Evolutionary conservation across 2,888 invertebrate genomes (phyloP).

Genomic region (Synanthedon andrenaeformis): DNA sequence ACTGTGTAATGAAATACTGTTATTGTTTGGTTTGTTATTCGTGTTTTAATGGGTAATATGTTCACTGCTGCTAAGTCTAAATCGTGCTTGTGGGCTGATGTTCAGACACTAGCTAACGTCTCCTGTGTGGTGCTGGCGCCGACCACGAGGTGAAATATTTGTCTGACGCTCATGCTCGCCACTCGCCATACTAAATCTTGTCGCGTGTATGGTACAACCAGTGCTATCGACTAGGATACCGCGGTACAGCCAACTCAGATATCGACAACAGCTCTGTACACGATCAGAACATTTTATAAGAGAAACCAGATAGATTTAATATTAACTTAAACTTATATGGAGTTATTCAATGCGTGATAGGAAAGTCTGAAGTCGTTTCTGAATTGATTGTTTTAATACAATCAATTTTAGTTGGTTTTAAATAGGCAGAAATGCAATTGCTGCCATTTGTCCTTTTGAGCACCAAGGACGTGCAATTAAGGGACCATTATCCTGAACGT

Average conservation of each 20-base stretch:
- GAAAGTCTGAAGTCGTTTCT: too few relatives aligned
- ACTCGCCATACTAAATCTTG: constrained; percentile 47
- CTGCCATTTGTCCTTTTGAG: constrained; percentile 50
- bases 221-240: constrained; percentile 23
- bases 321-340: too few relatives aligned
- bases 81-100: too few relatives aligned
- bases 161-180: constrained; percentile 34
- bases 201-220: constrained; percentile 37
- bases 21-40: too few relatives aligned
- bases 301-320: too few relatives aligned
- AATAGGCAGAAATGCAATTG: constrained; percentile 49
- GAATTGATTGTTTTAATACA: constrained; percentile 20
- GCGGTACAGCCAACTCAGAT: constrained; percentile 20
- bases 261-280: constrained; percentile 30
- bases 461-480: constrained; percentile 48
- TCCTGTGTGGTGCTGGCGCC: constrained; percentile 27
- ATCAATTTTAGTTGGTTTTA: constrained; percentile 34
- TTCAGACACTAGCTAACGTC: not conserved
- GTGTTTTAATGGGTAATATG: too few relatives aligned
- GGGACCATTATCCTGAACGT: constrained; percentile 42
- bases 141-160: constrained; percentile 54
- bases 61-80: too few relatives aligned
- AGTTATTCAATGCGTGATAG: too few relatives aligned
- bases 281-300: constrained; percentile 4
- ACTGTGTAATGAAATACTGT: too few relatives aligned